phyloP scores from a whole-genome alignment of 2,888 invertebrate genomes.

The Spialia ferax region DNA sequence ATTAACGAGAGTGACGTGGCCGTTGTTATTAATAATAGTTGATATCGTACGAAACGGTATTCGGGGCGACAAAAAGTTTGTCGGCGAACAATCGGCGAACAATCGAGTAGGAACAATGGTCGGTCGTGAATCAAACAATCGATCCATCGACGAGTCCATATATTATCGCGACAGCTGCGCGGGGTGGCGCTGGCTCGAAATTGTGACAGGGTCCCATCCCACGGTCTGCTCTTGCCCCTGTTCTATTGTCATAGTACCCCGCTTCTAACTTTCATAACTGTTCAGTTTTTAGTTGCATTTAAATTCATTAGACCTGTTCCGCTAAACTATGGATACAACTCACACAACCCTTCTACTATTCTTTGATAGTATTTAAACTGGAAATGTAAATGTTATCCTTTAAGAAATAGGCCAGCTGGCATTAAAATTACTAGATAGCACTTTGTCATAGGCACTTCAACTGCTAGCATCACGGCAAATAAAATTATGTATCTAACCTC shows the following conservation, averaged over 20 bases:
- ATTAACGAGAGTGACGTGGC: slow-evolving; percentile 41
- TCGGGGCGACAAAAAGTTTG: slow-evolving; percentile 46
- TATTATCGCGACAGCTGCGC: slow-evolving; percentile 78
- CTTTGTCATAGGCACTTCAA: not conserved
- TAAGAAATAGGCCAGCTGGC: slow-evolving; percentile 12
- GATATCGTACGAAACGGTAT: slow-evolving; percentile 38
- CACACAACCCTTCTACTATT: slow-evolving; percentile 29
- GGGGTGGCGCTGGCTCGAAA: slow-evolving; percentile 56
- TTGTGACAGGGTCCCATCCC: slow-evolving; percentile 68
- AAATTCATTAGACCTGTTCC: slow-evolving; percentile 32
- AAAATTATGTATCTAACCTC: not conserved
- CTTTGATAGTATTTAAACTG: slow-evolving; percentile 11
- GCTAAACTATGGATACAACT: slow-evolving; percentile 9
- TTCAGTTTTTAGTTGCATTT: slow-evolving; percentile 1
- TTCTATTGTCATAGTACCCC: slow-evolving; percentile 27
- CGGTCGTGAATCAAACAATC: slow-evolving; percentile 78
- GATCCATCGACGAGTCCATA: slow-evolving; percentile 68
- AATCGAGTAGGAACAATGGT: slow-evolving; percentile 65
- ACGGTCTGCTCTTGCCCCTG: slow-evolving; percentile 62
- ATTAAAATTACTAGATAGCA: not conserved
- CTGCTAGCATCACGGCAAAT: no score
- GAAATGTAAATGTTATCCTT: slow-evolving; percentile 18
- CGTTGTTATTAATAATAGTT: slow-evolving; percentile 45
- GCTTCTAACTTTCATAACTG: slow-evolving; percentile 29
- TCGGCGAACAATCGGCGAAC: slow-evolving; percentile 44